Base-by-base conservation (phyloP, 2,113 vertebrate species). In the Salvator merianae region DNA sequence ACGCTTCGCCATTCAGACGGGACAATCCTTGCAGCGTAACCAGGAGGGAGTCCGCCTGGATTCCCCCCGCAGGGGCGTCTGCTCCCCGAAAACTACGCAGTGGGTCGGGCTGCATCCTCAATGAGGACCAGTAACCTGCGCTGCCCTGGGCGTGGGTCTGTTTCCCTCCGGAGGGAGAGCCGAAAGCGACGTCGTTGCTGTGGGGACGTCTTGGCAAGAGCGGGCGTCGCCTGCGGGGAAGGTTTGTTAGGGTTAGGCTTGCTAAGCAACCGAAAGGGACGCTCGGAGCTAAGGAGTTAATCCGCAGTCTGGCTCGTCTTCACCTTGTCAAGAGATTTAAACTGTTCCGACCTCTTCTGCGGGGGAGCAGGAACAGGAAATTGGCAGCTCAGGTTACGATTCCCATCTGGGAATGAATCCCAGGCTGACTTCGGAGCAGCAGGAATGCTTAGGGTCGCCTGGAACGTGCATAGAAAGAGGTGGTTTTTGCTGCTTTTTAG, bases 111-210 rank as follows among this genome's bases (percentile, higher is more conserved):
- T 6, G 63, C 43, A 9, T 30, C 43, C 79, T 81, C 36, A 65
- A 65, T 47, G 43, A 47, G 80, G 80, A 28, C 12, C 8, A 72
- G 79, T 22, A 55, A 3, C 26, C 4, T 71, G 66, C 50, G 47
- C 50, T 69, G 40, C 36, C 9, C 6, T 10, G 28, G 7, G 36
- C 34, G 14, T 14, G 40, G 16, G 7, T 24, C 30, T 10, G 36
- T 53, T 2, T 30, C 3, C 66, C 47, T 7, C 40, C 43, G 5
- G 0, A 18, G 10, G 24, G 59, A 43, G 83, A 70, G 77, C 81
- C 71, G 36, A 81, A 72, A 84, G 87, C 69, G 8, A 14, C 50
- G 80, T 84, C 59, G 93, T 93, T 91, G 87, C 92, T 88, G 84
- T 85, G 89, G 93, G 82, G 79, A 93, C 89, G 1, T 16, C 55